Evolutionary conservation across 1,140 invertebrate genomes (phyloP), one percentile per base, ranked within the genome.

Genomic region (Cydia strobilella): DNA sequence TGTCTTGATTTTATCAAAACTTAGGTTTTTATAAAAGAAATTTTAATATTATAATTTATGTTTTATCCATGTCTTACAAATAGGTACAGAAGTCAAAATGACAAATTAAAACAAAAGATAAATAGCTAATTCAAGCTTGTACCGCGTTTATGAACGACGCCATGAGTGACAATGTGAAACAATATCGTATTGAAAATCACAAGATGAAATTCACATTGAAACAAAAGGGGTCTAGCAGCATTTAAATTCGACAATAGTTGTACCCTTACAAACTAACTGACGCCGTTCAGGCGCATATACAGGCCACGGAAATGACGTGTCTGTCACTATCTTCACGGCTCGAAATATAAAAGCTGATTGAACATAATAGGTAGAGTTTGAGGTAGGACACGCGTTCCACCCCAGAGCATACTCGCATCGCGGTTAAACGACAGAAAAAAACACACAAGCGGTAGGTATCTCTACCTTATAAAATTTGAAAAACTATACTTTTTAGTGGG

Each of bases 281-380:
- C 71, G 42, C 20, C n/a, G 39, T 27, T 10, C 20, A 45, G 18
- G 71, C 20, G 15, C 45, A 45, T 20, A 72, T 51, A 72, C 18
- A 72, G 12, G 39, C 10, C 18, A 39, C 77, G 83, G 83, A 84
- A 84, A 84, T 84, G 75, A 84, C 79, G 71, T 73, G 83, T 84
- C 83, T 80, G 73, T 84, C 83, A 79, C 76, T 39, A 81, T 78
- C 81, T 80, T 80, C 54, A 75, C 15, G 31, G 9, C 51, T 54
- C 72, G 69, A 77, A 63, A 63, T 74, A 62, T 72, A 76, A 75
- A 72, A 75, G 54, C 66, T 65, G 63, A 31, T 74, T 72, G 69
- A 27, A 62, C 66, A 73, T 72, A 76, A 74, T 74, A 74, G 65
- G 23, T 31, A 65, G 27, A 65, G 48, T 51, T 51, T 18, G 48